These are phyloP conservation scores for Eupristina koningsbergeri DNA, from an alignment of 1,140 invertebrate genomes.

Conservation along the genomic window DNA sequence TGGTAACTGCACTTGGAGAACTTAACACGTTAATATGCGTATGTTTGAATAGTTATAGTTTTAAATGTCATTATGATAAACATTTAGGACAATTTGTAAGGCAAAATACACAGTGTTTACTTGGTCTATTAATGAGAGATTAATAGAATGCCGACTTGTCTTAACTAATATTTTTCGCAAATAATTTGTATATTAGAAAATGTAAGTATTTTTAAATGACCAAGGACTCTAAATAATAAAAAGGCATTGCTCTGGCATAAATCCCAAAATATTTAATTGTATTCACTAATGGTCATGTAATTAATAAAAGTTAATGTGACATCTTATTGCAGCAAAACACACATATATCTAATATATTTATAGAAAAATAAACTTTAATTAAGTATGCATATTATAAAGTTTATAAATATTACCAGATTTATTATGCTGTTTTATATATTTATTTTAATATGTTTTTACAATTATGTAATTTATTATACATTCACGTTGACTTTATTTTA, in stretches of 20 bases:
- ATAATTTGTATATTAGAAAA: neutral
- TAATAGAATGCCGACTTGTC: too few relatives aligned
- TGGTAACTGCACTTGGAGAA: too few relatives aligned
- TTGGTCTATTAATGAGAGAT: too few relatives aligned
- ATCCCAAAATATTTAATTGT: neutral
- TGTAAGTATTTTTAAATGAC: neutral
- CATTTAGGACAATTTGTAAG: neutral
- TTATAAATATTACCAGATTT: too few relatives aligned
- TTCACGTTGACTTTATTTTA: neutral
- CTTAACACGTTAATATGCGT: too few relatives aligned
- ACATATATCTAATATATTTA: too few relatives aligned
- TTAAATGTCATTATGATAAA: neutral
- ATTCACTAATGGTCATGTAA: neutral
- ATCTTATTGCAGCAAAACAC: neutral
- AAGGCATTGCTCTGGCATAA: neutral
- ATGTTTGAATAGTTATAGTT: neutral
- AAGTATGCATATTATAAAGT: too few relatives aligned
- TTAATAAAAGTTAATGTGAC: neutral
- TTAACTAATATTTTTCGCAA: too few relatives aligned
- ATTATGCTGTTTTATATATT: too few relatives aligned
- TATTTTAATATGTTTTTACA: too few relatives aligned
- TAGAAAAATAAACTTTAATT: too few relatives aligned
- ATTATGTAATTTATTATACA: too few relatives aligned
- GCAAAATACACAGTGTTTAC: neutral
- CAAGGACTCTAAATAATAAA: neutral